A percentile compares a stretch with the other conserved stretches of the same genome.
These are phyloP conservation scores for Aradus depressus DNA, from an alignment of 2,888 invertebrate genomes.

Conservation along the genomic window DNA sequence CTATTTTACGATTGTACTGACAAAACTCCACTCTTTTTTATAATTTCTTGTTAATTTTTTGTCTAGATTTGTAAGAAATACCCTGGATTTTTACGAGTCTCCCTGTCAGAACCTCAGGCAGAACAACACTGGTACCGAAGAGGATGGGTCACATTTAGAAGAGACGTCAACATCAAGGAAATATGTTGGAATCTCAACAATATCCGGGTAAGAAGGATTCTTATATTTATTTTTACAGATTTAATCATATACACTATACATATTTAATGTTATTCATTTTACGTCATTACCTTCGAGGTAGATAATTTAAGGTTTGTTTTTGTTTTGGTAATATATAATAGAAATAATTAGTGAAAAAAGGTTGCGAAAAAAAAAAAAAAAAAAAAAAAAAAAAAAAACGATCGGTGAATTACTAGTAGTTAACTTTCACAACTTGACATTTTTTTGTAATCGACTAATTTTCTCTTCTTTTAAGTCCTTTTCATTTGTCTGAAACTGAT, in stretches of 20 bases:
- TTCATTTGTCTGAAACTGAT: neutral
- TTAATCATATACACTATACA: neutral
- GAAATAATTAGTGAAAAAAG: neutral
- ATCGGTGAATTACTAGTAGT: no score
- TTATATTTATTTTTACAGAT: neutral
- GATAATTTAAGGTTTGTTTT: no score
- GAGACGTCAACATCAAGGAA: slow-evolving; percentile 96
- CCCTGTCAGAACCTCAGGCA: slow-evolving; percentile 91
- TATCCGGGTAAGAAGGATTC: slow-evolving; percentile 52
- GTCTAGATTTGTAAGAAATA: slow-evolving; percentile 74
- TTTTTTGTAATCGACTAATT: neutral
- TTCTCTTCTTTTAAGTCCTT: neutral
- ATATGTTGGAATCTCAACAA: slow-evolving; percentile 98
- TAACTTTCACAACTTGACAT: neutral
- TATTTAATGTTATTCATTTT: neutral
- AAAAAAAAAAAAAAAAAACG: no score
- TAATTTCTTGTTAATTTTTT: neutral
- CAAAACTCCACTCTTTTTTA: neutral
- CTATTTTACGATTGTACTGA: neutral
- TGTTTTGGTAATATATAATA: neutral
- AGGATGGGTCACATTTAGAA: slow-evolving; percentile 96
- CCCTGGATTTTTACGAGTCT: slow-evolving; percentile 87
- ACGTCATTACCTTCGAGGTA: no score
- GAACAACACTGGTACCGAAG: slow-evolving; percentile 89
- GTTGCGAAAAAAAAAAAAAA: neutral